phyloP scores from a whole-genome alignment of 2,888 invertebrate genomes.

The Ligdia adustata region DNA sequence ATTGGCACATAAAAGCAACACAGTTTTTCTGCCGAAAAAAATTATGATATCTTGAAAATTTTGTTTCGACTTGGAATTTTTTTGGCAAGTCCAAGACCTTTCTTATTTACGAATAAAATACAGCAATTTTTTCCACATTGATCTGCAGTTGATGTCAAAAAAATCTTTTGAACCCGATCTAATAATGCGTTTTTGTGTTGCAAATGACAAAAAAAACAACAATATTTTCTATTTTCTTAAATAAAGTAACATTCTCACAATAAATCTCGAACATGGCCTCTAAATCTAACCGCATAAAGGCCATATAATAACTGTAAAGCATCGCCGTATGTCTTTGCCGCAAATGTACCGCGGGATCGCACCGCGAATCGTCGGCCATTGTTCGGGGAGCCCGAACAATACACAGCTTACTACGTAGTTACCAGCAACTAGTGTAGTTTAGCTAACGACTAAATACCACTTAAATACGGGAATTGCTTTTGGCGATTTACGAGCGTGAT shows the following conservation, averaged over 20 bases:
- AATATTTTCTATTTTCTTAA: neutral
- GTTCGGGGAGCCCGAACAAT: conserved; percentile 57
- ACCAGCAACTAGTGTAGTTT: conserved; percentile 51
- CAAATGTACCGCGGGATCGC: conserved; percentile 35
- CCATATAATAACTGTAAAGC: conserved; percentile 21
- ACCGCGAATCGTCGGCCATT: conserved; percentile 62
- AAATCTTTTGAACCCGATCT: too few relatives aligned
- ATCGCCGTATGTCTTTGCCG: conserved; percentile 24
- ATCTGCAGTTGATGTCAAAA: too few relatives aligned
- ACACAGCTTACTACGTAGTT: conserved; percentile 21
- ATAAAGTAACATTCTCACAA: too few relatives aligned
- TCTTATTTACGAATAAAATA: too few relatives aligned
- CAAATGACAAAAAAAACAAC: neutral
- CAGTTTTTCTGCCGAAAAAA: too few relatives aligned
- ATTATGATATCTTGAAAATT: too few relatives aligned
- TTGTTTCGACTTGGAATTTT: too few relatives aligned
- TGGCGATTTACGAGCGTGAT: conserved; percentile 11
- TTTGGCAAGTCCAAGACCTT: too few relatives aligned
- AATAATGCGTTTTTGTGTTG: too few relatives aligned
- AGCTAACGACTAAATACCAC: conserved; percentile 58
- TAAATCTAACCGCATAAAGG: conserved; percentile 15
- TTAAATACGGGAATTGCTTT: conserved; percentile 16
- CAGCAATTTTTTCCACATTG: too few relatives aligned
- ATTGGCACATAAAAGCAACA: too few relatives aligned
- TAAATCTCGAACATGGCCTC: conserved; percentile 16